Evolutionary conservation across 2,113 vertebrate genomes (phyloP), one percentile per base, ranked within the genome.

Genomic region (Gallinago paraguaiae): DNA sequence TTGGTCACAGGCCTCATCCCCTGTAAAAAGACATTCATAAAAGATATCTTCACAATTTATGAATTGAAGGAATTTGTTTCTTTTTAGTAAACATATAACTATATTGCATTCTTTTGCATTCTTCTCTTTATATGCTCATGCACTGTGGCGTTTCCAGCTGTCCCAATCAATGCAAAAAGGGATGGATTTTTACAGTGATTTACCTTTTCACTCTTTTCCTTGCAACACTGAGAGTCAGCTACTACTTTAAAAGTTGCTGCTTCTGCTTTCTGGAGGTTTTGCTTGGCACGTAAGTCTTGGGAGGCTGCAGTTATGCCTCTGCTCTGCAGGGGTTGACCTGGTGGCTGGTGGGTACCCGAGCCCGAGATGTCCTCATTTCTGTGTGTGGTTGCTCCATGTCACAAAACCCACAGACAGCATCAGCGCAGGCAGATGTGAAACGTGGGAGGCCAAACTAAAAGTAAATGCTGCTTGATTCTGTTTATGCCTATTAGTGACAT

Each of bases 251-350:
- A 45, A 45, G 43, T 45, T 45, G 43, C 43, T 45, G 9, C n/a
- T 11, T 25, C 30, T 15, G 19, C 48, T 80, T 51, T 11, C 67
- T 20, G 9, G 11, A 41, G 14, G 45, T 46, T 31, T 27, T 33
- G 20, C 22, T 75, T 16, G 48, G 2, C 1, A 5, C 6, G 6
- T 8, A 16, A 3, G 22, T 15, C 46, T 31, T 0, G 25, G 2
- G 13, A 20, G 43, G 72, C 67, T 61, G 56, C 17, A 3, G 67
- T 17, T 9, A 1, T 37, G 7, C 19, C 33, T n/a, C 8, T 30
- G 68, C 6, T 22, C 39, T 31, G 33, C 12, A 7, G 20, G 67
- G 37, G 7, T 17, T 51, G 63, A 10, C 7, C 5, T 7, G n/a
- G 41, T n/a, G 75, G 56, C 23, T 8, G 2, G 28, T 16, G 65